Percentiles rank a stretch among this genome's conserved stretches.
phyloP scores from a whole-genome alignment of 2,888 invertebrate genomes.

The Kryphioiulus occultus region DNA sequence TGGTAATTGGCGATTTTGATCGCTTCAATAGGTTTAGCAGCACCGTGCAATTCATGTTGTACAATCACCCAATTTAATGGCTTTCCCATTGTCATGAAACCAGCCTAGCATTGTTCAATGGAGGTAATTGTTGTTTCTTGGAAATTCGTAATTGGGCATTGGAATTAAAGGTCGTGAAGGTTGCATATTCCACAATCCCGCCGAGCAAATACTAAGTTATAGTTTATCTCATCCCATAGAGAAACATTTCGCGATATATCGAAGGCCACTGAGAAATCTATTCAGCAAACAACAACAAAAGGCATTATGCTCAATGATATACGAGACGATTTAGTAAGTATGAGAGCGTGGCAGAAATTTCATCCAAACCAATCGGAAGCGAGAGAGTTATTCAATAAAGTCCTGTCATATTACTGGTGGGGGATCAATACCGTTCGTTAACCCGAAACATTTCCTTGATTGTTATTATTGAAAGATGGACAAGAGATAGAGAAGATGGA shows the following conservation, averaged over 20 bases:
- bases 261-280: not conserved
- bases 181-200: not conserved
- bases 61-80: not conserved
- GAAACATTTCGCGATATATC: not conserved
- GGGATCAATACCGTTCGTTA: not conserved
- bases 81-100: not conserved
- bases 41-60: not conserved
- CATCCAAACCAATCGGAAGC: not conserved
- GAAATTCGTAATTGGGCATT: not conserved
- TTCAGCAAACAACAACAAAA: not conserved
- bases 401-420: not conserved
- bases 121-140: constrained; percentile 9
- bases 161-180: not conserved
- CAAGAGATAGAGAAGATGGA: not conserved
- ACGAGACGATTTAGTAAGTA: not conserved
- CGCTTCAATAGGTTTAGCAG: not conserved
- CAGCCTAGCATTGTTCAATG: not conserved
- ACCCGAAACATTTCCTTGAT: not conserved
- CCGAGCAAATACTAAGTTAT: not conserved
- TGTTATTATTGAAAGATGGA: not conserved
- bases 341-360: not conserved
- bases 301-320: not conserved
- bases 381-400: not conserved
- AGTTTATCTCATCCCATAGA: not conserved
- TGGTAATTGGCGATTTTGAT: not conserved